Evolutionary conservation across 2,888 invertebrate species (phyloP), one percentile per base, ranked within the genome.

Genomic region (Plusia festucae): DNA sequence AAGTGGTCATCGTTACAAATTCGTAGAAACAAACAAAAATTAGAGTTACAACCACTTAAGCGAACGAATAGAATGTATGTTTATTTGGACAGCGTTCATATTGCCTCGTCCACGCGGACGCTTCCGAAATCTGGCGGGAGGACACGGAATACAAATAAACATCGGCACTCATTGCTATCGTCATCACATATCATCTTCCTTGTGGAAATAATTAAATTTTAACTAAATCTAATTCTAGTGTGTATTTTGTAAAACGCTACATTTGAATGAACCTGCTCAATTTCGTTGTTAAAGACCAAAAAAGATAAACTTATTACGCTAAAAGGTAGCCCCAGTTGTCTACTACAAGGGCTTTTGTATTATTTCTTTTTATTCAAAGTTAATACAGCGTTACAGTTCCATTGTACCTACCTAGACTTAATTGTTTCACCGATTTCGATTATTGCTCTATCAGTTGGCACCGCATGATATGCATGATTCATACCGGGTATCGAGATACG

Each of bases 41-140:
- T 68, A 69, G 79, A 85, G 86, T 88, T 85, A 91, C 84, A 81
- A 78, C 84, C 87, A 85, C 86, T 88, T 86, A 86, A 86, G 82
- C 81, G 77, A 87, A 79, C 74, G 86, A 88, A 88, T 88, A 88
- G 86, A 87, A 84, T 82, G 83, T 82, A 65, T 92, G 92, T 91
- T 92, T 93, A 83, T 91, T 91, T 90, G 84, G 59, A 84, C 79
- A 88, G 65, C 82, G 81, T 82, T 86, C 78, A 68, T 81, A 83
- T 76, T 80, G 73, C 83, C 79, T 79, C 71, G 78, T 63, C 70
- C 73, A 79, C 70, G 30, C 65, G 74, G 63, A 44, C 54, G 55
- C 32, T 60, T 60, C 69, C 68, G 59, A 58, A 54, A 63, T 40
- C 54, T 69, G 70, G 66, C 44, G 68, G 63, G 68, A 74, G 58